These are phyloP conservation scores for Ibidorhyncha struthersii DNA, from an alignment of 2,113 vertebrate species.

Conservation along the genomic window DNA sequence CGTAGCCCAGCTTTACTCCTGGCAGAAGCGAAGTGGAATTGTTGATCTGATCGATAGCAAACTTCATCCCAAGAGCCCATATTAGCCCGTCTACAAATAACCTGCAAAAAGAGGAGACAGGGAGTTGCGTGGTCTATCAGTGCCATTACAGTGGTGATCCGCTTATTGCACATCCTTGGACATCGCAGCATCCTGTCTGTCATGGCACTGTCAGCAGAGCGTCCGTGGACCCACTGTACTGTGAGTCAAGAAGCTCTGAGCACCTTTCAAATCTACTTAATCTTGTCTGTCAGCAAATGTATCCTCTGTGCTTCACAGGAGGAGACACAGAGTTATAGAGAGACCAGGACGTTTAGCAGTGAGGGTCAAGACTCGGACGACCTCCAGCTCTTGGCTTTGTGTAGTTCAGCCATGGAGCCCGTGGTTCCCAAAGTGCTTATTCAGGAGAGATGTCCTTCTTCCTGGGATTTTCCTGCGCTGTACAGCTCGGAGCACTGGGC, in stretches of 20 bases:
- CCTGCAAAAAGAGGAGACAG: slow-evolving; percentile 38
- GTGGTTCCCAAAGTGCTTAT: background rate
- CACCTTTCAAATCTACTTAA: background rate
- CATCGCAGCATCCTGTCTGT: background rate
- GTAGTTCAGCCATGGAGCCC: background rate
- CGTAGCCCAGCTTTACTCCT: slow-evolving; percentile 78
- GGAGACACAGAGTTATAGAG: background rate
- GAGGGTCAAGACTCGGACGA: background rate
- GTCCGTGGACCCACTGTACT: background rate
- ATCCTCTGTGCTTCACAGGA: background rate
- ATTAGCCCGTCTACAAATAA: slow-evolving; percentile 71
- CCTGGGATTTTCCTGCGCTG: background rate
- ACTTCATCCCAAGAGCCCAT: slow-evolving; percentile 84
- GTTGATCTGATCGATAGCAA: slow-evolving; percentile 89
- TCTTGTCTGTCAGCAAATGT: background rate
- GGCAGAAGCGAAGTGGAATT: slow-evolving; percentile 79
- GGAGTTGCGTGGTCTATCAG: rapidly evolving
- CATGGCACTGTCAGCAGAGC: background rate
- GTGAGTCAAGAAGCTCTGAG: background rate
- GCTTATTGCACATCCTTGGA: rapidly evolving
- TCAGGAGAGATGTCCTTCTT: background rate
- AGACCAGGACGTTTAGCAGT: background rate
- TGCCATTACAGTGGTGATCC: rapidly evolving
- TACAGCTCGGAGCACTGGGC: background rate
- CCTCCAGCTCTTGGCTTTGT: background rate